Evolutionary conservation across 2,888 invertebrate genomes (phyloP).

Genomic region (Cancer borealis): DNA sequence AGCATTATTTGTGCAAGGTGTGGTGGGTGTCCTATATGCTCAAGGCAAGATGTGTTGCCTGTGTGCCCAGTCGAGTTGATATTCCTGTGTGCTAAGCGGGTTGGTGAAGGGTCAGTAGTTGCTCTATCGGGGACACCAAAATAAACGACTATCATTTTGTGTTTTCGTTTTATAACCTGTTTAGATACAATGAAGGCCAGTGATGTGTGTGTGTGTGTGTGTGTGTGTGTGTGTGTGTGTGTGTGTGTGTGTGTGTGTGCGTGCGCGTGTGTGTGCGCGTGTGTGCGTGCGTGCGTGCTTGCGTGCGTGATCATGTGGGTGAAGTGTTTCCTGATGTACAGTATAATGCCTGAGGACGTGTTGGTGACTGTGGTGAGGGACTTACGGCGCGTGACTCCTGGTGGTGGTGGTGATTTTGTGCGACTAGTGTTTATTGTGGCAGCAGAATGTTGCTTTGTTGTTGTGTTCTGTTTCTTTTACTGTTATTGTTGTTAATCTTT

Average conservation of each 20-base stretch:
- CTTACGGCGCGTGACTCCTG: background rate
- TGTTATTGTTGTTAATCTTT: background rate
- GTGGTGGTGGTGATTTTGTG: background rate
- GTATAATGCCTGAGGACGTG: background rate
- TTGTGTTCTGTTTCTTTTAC: background rate
- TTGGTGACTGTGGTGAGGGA: background rate
- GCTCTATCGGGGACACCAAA: constrained; percentile 66
- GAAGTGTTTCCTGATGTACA: background rate
- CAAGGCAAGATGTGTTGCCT: background rate
- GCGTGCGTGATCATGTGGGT: background rate
- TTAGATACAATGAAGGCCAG: background rate
- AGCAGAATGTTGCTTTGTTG: background rate
- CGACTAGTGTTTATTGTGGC: background rate
- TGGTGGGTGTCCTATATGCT: background rate
- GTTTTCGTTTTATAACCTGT: background rate
- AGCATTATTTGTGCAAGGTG: background rate
- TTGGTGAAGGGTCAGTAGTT: constrained; percentile 66
- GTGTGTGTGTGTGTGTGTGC: background rate
- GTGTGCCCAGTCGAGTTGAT: constrained; percentile 50
- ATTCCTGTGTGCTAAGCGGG: constrained; percentile 62
- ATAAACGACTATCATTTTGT: constrained; percentile 46
- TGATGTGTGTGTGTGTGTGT: background rate
- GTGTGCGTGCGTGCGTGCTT: background rate
- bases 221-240: background rate
- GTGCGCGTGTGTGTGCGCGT: background rate